These are phyloP conservation scores for Xiphophorus couchianus DNA, from an alignment of 2,113 vertebrate species.

Conservation along the genomic window DNA sequence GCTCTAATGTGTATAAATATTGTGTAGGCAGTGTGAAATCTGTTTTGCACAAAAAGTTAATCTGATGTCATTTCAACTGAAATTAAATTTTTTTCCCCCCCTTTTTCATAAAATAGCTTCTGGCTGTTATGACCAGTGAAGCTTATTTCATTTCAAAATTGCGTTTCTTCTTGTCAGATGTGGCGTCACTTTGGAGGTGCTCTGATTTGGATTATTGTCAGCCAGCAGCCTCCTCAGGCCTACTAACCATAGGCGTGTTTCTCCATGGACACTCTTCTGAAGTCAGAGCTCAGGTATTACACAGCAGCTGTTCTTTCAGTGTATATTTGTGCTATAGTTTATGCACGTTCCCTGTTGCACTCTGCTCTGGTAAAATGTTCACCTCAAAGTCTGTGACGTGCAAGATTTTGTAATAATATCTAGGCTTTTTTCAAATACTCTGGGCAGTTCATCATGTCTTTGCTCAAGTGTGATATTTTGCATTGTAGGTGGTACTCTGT, in stretches of 20 bases:
- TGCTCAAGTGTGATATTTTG: background rate
- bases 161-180: slow-evolving; percentile 77
- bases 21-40: background rate
- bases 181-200: slow-evolving; percentile 76
- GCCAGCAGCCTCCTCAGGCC: slow-evolving; percentile 75
- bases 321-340: slow-evolving; percentile 11
- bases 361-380: slow-evolving; percentile 12
- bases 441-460: background rate
- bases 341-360: background rate
- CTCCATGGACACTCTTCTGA: slow-evolving; percentile 81
- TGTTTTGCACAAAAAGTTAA: slow-evolving; percentile 1
- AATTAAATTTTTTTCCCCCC: background rate
- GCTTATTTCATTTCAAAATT: slow-evolving; percentile 55
- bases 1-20: background rate
- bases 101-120: slow-evolving; percentile 15
- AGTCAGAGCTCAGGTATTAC: slow-evolving; percentile 82
- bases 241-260: slow-evolving; percentile 73
- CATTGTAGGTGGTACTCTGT: background rate
- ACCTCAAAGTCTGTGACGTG: slow-evolving; percentile 7
- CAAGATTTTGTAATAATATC: background rate
- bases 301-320: slow-evolving; percentile 9
- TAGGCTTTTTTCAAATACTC: background rate
- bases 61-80: background rate
- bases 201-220: slow-evolving; percentile 81
- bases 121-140: slow-evolving; percentile 7